Conservation (phyloP, 2,888 invertebrate species). For the Drosophila stalkeri region DNA sequence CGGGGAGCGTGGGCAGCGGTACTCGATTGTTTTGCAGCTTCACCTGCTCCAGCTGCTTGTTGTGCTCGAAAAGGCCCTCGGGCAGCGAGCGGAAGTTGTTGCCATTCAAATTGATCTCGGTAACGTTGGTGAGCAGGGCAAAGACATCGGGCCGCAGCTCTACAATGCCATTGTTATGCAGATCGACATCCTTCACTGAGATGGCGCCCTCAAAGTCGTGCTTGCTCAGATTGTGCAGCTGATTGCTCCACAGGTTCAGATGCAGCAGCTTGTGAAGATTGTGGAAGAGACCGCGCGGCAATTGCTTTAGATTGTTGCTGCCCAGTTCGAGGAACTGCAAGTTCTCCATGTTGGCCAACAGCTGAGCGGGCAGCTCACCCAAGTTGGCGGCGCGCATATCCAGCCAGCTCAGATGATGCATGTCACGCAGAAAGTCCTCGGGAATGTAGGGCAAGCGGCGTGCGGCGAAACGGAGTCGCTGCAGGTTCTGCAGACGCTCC, state of each 20-base stretch:
- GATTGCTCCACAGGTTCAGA: slow-evolving; percentile 90
- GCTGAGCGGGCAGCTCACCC: slow-evolving; percentile 86
- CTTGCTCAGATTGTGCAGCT: slow-evolving; percentile 88
- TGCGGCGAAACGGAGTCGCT: slow-evolving; percentile 87
- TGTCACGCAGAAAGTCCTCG: slow-evolving; percentile 87
- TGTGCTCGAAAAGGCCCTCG: slow-evolving; percentile 87
- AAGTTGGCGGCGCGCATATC: slow-evolving; percentile 88
- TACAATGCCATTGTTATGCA: slow-evolving; percentile 89
- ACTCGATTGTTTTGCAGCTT: slow-evolving; percentile 87
- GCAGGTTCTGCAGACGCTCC: slow-evolving; percentile 86
- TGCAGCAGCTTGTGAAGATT: slow-evolving; percentile 87
- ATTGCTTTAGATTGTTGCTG: slow-evolving; percentile 88
- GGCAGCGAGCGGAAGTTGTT: slow-evolving; percentile 89
- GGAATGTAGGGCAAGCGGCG: slow-evolving; percentile 88
- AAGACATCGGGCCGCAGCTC: slow-evolving; percentile 88
- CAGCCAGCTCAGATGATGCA: slow-evolving; percentile 88
- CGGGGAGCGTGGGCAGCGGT: slow-evolving; percentile 87
- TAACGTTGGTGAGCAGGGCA: slow-evolving; percentile 87
- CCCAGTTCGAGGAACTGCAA: slow-evolving; percentile 89
- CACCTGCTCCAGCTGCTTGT: slow-evolving; percentile 86
- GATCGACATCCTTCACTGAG: slow-evolving; percentile 88
- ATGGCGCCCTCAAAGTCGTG: slow-evolving; percentile 88
- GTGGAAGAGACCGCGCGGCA: slow-evolving; percentile 88
- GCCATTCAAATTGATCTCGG: slow-evolving; percentile 88
- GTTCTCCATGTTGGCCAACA: slow-evolving; percentile 87